Evolutionary conservation across 2,113 vertebrate genomes (phyloP), one percentile per base, ranked within the genome.

Genomic region (Barbus barbus): DNA sequence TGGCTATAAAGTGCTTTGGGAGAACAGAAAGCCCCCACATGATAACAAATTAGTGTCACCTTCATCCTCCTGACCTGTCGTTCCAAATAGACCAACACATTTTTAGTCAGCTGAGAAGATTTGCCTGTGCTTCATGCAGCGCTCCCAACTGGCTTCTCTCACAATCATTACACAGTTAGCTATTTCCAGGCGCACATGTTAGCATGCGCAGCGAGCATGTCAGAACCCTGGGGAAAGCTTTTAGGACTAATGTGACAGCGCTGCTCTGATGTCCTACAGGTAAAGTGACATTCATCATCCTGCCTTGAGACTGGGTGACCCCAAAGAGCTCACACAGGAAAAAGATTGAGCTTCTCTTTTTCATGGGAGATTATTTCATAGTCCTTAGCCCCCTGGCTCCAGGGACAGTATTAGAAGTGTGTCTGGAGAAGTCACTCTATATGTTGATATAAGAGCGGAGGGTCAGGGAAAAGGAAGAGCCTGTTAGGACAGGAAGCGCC

Each of bases 21-120:
- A 83, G 82, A n/a, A 83, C n/a, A 58, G 69, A 82, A 53, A 58
- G 61, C 63, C 72, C n/a, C 16, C 61, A 61, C 5, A 44, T 53
- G 83, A 87, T 85, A 87, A 73, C 89, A 90, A 90, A 93, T 93
- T 91, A 93, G 90, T 86, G 86, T 93, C 91, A 90, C 87, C 74
- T 87, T 86, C 69, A 58, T 87, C 73, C 51, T 75, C 74, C 38
- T 87, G 81, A 75, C 65, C 31, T 76, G 77, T 56, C 26, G n/a
- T 60, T 81, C 71, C 76, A 67, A 58, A 28, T 18, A 77, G 63
- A 46, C 78, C 26, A 65, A 48, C 13, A 41, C 53, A 65, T 76
- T 78, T 77, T 77, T 48, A 38, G 22, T 56, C 48, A 65, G 38
- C 12, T 48, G 61, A 82, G 65, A 73, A 85, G 65, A 73, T 85